phyloP scores from a whole-genome alignment of 2,797 vertebrate species.

The Apogon hyalosoma region DNA sequence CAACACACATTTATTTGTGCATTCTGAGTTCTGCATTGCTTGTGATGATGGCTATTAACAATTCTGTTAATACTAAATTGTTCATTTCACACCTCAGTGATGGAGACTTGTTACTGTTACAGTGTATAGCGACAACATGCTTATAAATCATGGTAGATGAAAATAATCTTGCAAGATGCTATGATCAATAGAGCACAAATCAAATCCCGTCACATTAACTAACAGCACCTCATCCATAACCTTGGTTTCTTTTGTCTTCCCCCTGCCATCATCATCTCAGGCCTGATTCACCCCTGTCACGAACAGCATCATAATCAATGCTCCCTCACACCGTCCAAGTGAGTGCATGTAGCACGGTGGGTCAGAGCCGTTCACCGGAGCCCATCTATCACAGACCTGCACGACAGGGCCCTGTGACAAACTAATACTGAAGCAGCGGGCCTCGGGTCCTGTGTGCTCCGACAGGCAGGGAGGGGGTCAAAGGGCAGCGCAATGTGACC shows the following conservation, averaged over 20 bases:
- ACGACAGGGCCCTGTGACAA: slow-evolving; percentile 70
- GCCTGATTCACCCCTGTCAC: slow-evolving; percentile 65
- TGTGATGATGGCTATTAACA: slow-evolving; percentile 37
- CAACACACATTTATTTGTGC: background rate
- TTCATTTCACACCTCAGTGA: slow-evolving; percentile 70
- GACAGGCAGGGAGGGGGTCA: slow-evolving; percentile 69
- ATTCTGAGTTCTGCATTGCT: background rate
- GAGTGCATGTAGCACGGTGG: slow-evolving; percentile 50
- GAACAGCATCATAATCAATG: slow-evolving; percentile 80
- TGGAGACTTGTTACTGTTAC: slow-evolving; percentile 43
- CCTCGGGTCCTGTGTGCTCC: slow-evolving; percentile 47
- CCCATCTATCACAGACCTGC: slow-evolving; percentile 76
- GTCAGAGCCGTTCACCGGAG: slow-evolving; percentile 64
- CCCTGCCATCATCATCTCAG: slow-evolving; percentile 43
- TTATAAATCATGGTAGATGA: slow-evolving; percentile 72
- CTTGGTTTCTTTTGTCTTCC: slow-evolving; percentile 56
- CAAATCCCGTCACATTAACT: slow-evolving; percentile 75
- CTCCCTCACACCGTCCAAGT: slow-evolving; percentile 57
- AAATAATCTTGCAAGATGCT: slow-evolving; percentile 65
- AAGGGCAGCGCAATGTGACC: slow-evolving; percentile 68
- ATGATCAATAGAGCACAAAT: slow-evolving; percentile 76
- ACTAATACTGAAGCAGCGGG: slow-evolving; percentile 63
- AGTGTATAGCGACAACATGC: slow-evolving; percentile 39
- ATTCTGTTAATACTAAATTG: slow-evolving; percentile 43
- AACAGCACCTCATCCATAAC: slow-evolving; percentile 74